These are phyloP conservation scores for Catharus bicknelli DNA, from an alignment of 2,113 vertebrate genomes.

Conservation along the genomic window DNA sequence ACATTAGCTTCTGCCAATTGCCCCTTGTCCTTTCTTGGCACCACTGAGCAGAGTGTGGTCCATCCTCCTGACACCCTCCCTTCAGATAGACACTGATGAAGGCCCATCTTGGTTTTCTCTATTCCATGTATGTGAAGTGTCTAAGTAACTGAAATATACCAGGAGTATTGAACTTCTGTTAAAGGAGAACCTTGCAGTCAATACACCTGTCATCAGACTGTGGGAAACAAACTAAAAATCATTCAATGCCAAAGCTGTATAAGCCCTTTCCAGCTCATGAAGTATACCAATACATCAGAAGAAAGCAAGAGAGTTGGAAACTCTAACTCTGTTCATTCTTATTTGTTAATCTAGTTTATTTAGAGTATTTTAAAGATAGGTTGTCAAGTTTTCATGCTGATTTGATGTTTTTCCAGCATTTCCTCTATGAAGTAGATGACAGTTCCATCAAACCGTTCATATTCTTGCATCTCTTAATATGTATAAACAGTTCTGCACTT, in stretches of 20 bases:
- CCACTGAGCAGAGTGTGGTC: neutral
- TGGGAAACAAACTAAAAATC: neutral
- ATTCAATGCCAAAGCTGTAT: neutral
- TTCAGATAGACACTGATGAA: neutral
- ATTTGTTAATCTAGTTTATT: neutral
- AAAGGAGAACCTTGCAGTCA: neutral
- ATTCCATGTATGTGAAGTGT: neutral
- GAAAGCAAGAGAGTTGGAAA: neutral
- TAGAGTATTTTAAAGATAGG: neutral
- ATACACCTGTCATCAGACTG: neutral
- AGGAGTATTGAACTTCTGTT: neutral
- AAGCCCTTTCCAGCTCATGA: neutral
- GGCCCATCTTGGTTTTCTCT: neutral
- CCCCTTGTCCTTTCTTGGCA: neutral
- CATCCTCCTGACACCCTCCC: neutral
- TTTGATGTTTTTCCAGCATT: neutral
- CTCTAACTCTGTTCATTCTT: neutral
- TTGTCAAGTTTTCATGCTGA: neutral
- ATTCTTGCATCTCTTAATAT: neutral
- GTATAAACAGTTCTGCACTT: neutral
- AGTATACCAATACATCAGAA: neutral
- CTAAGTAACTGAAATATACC: neutral
- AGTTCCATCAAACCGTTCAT: neutral
- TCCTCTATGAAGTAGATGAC: neutral
- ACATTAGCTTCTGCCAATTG: neutral